Base-by-base conservation (phyloP, 2,888 invertebrate genomes). In the Synergus laeviventris region DNA sequence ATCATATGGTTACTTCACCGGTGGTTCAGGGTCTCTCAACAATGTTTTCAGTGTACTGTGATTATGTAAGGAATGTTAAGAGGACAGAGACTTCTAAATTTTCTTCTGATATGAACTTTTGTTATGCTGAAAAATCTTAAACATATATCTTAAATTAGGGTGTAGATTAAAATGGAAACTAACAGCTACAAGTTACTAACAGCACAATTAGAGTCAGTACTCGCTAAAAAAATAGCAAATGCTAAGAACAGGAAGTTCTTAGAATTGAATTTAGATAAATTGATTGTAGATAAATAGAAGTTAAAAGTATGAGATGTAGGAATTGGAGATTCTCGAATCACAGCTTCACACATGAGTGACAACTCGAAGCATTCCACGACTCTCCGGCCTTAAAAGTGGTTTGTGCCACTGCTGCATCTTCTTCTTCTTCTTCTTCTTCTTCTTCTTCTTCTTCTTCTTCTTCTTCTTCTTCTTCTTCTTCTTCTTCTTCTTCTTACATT, bases 1-100 rank as follows among this genome's bases (percentile, higher is more conserved):
- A 66, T 66, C 66, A 66, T 66, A 70, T 49, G 70, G 70, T 70
- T 70, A 70, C 66, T 70, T 81, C 83, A 79, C 79, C 81, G 49
- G 49, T 49, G 36, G 70, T 49, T 70, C 70, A 70, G 42, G 18
- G 24, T 16, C 70, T 70, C 49, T 49, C 49, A 70, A 70, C 70
- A 31, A 70, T 70, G 70, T 54, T 54, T 70, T 45, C 49, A 70
- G 36, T 36, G 24, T n/a, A 54, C 11, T 31, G 70, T 49, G 70
- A 54, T 70, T 70, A 70, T 70, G 49, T 36, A n/a, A 49, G 31
- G 45, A 49, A 70, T 70, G 49, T 36, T 70, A 49, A 70, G 42
- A 70, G 70, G 31, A n/a, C 70, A 31, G 36, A 16, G 11, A 9
- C 4, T 9, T 49, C 45, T 70, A 45, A 64, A 64, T 42, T 14